A percentile compares a stretch with the other conserved stretches of the same genome.
Evolutionary conservation across 2,888 invertebrate genomes (phyloP).

Genomic region (Thereva nobilitata): DNA sequence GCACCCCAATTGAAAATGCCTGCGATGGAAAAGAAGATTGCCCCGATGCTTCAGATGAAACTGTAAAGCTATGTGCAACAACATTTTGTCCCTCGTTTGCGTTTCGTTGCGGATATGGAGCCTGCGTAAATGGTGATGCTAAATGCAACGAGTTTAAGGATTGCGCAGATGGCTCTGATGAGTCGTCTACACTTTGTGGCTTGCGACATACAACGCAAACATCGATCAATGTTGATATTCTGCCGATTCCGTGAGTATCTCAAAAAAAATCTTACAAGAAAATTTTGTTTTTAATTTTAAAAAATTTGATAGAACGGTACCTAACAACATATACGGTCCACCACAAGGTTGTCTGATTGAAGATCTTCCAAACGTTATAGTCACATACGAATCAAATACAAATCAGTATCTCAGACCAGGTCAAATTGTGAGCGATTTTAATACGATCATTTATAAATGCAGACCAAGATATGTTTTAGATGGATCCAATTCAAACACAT

Average conservation of each 20-base stretch:
- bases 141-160: conserved; percentile 46
- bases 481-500: conserved; percentile 9
- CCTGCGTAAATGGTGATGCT: conserved; percentile 44
- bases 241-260: not conserved
- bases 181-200: conserved; percentile 44
- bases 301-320: not conserved
- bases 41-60: conserved; percentile 48
- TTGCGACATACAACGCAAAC: not conserved
- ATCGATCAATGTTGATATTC: not conserved
- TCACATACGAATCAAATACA: conserved; percentile 10
- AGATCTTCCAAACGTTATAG: conserved; percentile 4
- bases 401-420: conserved; percentile 14
- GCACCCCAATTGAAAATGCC: conserved; percentile 41
- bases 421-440: not conserved
- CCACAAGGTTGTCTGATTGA: conserved; percentile 1
- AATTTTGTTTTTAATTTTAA: not conserved
- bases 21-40: conserved; percentile 57
- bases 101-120: conserved; percentile 51
- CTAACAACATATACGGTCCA: not conserved
- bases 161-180: conserved; percentile 50
- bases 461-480: conserved; percentile 2
- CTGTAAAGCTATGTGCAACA: conserved; percentile 42
- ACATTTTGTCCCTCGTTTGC: conserved; percentile 45
- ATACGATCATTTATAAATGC: conserved; percentile 18
- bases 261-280: not conserved